Evolutionary conservation across 2,797 vertebrate genomes (phyloP).

Genomic region (Chloroceryle amazona): DNA sequence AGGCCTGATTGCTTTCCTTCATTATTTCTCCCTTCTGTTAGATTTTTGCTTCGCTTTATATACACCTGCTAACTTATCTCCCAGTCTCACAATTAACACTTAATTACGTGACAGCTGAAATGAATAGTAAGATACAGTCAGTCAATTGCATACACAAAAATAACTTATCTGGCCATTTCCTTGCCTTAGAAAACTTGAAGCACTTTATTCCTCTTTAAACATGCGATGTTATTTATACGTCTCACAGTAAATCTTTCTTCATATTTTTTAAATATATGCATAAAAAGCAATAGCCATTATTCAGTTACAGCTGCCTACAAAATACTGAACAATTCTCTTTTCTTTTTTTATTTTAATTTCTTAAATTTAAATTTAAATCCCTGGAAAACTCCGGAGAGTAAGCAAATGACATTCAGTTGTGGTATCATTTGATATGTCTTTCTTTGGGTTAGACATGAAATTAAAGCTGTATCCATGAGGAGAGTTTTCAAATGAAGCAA

Average conservation of each 20-base stretch:
- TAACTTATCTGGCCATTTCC: background rate
- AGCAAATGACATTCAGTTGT: background rate
- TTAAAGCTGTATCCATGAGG: accelerated
- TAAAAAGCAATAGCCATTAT: background rate
- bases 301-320: background rate
- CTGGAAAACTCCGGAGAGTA: background rate
- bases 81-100: slow-evolving; percentile 3
- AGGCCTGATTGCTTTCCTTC: background rate
- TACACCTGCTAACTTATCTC: background rate
- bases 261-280: background rate
- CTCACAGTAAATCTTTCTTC: slow-evolving; percentile 6
- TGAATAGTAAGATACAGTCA: background rate
- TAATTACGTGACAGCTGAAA: background rate
- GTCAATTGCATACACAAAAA: background rate
- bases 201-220: background rate
- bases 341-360: background rate
- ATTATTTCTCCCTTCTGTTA: background rate
- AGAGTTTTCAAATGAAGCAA: background rate
- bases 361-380: too few species aligned
- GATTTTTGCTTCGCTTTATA: background rate
- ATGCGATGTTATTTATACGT: background rate
- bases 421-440: background rate
- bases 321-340: background rate
- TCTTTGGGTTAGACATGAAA: background rate
- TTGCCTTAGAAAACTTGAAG: background rate